phyloP scores from a whole-genome alignment of 1,140 invertebrate species.

The Anadara kagoshimensis region DNA sequence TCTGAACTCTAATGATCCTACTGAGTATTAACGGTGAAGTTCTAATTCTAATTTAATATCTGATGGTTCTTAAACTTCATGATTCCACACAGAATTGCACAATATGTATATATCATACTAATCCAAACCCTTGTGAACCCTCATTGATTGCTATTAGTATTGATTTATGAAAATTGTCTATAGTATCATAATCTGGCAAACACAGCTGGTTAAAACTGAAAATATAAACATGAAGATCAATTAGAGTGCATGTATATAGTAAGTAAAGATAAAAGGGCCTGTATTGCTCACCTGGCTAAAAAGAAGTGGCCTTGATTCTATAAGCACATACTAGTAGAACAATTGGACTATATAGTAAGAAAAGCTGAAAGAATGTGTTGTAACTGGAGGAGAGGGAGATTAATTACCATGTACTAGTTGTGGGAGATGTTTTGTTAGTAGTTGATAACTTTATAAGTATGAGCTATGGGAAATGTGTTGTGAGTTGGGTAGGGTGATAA shows the following conservation, averaged over 20 bases:
- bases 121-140: constrained; percentile 95
- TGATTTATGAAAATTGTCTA: constrained; percentile 94
- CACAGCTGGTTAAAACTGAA: constrained; percentile 96
- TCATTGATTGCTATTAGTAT: constrained; percentile 94
- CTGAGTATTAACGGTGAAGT: too few relatives aligned
- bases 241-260: not conserved
- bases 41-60: too few relatives aligned
- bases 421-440: too few relatives aligned
- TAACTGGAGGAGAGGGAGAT: too few relatives aligned
- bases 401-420: too few relatives aligned
- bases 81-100: not conserved
- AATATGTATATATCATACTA: constrained; percentile 74
- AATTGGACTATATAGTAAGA: not conserved
- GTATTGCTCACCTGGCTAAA: not conserved
- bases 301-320: not conserved
- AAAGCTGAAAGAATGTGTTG: not conserved
- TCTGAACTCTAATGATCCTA: too few relatives aligned
- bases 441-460: too few relatives aligned
- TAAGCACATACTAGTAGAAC: not conserved
- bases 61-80: too few relatives aligned
- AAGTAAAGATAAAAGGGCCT: constrained; percentile 9
- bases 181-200: constrained; percentile 94
- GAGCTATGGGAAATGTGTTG: too few relatives aligned
- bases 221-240: constrained; percentile 53
- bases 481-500: not conserved